Conservation (phyloP, 2,113 vertebrate genomes). For the Falco punctatus region DNA sequence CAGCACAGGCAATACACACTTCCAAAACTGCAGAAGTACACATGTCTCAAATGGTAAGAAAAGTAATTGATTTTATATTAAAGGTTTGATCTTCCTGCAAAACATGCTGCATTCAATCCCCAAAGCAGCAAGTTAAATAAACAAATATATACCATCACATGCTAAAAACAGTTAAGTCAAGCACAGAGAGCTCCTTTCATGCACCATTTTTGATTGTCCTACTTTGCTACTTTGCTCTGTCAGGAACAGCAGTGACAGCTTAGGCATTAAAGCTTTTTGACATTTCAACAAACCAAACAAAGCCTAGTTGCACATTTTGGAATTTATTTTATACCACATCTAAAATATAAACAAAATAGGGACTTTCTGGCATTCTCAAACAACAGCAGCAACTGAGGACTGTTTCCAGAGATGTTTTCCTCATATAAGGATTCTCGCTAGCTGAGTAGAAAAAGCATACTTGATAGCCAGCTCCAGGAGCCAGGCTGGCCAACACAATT, state of each 20-base stretch:
- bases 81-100: background rate
- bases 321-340: constrained; percentile 7
- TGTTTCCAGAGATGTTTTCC: background rate
- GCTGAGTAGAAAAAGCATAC: background rate
- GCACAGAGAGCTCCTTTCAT: background rate
- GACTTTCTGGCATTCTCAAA: background rate
- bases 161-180: background rate
- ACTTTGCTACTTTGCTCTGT: constrained; percentile 55
- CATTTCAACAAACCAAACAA: constrained; percentile 25
- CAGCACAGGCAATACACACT: background rate
- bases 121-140: background rate
- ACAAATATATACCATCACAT: background rate
- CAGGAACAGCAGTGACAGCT: background rate
- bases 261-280: constrained; percentile 17
- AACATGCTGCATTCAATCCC: background rate
- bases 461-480: constrained; percentile 46
- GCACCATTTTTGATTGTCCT: constrained; percentile 52
- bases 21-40: background rate
- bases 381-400: background rate
- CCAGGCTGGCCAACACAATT: constrained; percentile 56
- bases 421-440: background rate
- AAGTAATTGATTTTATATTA: background rate
- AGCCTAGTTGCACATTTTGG: background rate
- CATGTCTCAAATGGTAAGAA: background rate
- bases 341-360: background rate